phyloP scores from a whole-genome alignment of 2,797 vertebrate genomes.

The Myripristis murdjan region DNA sequence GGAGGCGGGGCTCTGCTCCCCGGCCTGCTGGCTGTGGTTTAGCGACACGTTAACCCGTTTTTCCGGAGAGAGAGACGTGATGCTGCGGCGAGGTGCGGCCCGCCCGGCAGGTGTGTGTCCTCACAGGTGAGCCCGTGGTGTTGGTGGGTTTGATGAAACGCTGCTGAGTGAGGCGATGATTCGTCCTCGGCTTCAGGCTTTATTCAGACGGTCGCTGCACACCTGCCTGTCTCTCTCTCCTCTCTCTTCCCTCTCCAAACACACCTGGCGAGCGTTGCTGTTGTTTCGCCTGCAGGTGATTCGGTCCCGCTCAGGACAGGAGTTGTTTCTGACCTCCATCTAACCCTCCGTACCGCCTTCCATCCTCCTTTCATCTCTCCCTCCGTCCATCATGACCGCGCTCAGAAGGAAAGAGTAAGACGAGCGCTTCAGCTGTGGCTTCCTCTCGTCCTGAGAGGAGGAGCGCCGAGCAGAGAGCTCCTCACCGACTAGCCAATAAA shows the following conservation, averaged over 20 bases:
- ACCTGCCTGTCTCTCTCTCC: background rate
- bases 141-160: slow-evolving; percentile 1
- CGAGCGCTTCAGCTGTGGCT: slow-evolving; percentile 39
- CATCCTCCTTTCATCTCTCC: background rate
- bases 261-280: too few relatives aligned
- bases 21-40: background rate
- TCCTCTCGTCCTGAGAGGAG: background rate
- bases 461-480: background rate
- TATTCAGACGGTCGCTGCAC: slow-evolving; percentile 3
- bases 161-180: slow-evolving; percentile 33
- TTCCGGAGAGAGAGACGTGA: background rate
- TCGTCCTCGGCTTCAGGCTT: slow-evolving; percentile 7
- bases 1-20: too few relatives aligned
- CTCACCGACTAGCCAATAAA: too few relatives aligned
- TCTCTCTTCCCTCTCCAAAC: background rate
- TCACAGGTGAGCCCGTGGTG: slow-evolving; percentile 1
- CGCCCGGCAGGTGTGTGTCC: slow-evolving; percentile 19
- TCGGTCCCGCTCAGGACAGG: slow-evolving; percentile 32
- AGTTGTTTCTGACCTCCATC: background rate
- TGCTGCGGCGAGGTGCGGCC: background rate
- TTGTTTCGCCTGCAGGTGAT: too few relatives aligned
- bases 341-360: background rate
- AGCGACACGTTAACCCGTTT: slow-evolving; percentile 36
- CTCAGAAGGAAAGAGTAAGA: background rate
- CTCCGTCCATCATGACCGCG: background rate